phyloP scores from a whole-genome alignment of 2,888 invertebrate genomes.

The Tigriopus californicus region DNA sequence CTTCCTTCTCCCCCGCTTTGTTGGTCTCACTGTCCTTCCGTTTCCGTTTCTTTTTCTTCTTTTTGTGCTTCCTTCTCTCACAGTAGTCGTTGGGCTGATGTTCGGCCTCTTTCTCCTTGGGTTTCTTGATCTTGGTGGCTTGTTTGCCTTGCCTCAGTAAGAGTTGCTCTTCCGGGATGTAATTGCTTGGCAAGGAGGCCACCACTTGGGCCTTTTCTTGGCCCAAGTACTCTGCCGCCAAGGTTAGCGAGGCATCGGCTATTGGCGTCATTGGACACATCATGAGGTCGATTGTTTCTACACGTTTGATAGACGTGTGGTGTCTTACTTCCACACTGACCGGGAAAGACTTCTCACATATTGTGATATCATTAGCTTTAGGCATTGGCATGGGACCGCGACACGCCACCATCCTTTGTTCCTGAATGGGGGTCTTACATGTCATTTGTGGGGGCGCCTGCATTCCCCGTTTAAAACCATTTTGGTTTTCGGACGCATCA shows the following conservation, averaged over 20 bases:
- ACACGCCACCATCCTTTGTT: no score
- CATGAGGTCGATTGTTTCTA: no score
- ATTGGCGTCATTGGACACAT: background rate
- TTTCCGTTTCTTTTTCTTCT: slow-evolving; percentile 7
- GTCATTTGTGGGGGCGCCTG: background rate
- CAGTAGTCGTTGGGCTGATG: background rate
- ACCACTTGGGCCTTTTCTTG: background rate
- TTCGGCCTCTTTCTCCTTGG: background rate
- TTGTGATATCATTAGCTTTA: no score
- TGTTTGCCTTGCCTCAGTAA: background rate
- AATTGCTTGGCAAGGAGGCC: background rate
- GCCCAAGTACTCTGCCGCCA: slow-evolving; percentile 7
- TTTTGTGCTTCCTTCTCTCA: background rate
- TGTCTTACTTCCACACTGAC: no score
- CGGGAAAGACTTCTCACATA: no score
- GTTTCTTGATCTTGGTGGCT: background rate
- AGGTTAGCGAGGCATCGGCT: background rate
- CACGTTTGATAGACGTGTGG: no score
- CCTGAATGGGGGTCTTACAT: no score
- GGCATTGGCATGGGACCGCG: no score
- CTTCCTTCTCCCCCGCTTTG: background rate
- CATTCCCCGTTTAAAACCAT: background rate
- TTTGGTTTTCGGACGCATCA: background rate
- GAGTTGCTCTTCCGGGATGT: background rate
- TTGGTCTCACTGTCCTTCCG: no score